Conservation (phyloP, 2,113 vertebrate genomes). For the Morone saxatilis region DNA sequence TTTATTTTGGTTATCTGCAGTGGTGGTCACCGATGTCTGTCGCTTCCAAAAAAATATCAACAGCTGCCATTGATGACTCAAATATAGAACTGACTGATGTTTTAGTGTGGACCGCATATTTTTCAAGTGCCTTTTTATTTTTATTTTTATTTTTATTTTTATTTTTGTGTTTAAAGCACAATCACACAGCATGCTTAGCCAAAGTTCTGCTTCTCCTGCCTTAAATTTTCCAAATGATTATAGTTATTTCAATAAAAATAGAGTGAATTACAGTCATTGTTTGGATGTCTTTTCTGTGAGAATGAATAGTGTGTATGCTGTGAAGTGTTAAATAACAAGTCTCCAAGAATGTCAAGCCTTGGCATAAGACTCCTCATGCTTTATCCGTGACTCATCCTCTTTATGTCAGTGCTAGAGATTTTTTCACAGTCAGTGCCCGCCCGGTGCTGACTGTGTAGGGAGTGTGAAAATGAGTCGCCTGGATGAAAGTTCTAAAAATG, state of each 20-base stretch:
- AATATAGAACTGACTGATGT: constrained; percentile 26
- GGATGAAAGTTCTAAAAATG: constrained; percentile 37
- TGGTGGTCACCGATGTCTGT: constrained; percentile 7
- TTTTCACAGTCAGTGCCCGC: constrained; percentile 3
- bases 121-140: constrained; percentile 72
- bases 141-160: constrained; percentile 12
- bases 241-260: constrained; percentile 77
- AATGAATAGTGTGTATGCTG: neutral
- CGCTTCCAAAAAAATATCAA: constrained; percentile 17
- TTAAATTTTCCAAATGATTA: constrained; percentile 61
- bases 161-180: constrained; percentile 48
- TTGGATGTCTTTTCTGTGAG: constrained; percentile 9
- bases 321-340: constrained; percentile 13
- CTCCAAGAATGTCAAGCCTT: constrained; percentile 3
- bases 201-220: constrained; percentile 61
- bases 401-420: constrained; percentile 34
- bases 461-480: constrained; percentile 32
- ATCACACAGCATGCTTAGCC: constrained; percentile 50
- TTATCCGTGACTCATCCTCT: constrained; percentile 56
- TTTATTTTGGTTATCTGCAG: constrained; percentile 27
- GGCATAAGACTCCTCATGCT: neutral
- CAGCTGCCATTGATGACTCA: constrained; percentile 12
- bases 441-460: constrained; percentile 15
- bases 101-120: constrained; percentile 34
- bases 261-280: constrained; percentile 29